phyloP scores from a whole-genome alignment of 2,888 invertebrate genomes.

The Plebejus melissa region DNA sequence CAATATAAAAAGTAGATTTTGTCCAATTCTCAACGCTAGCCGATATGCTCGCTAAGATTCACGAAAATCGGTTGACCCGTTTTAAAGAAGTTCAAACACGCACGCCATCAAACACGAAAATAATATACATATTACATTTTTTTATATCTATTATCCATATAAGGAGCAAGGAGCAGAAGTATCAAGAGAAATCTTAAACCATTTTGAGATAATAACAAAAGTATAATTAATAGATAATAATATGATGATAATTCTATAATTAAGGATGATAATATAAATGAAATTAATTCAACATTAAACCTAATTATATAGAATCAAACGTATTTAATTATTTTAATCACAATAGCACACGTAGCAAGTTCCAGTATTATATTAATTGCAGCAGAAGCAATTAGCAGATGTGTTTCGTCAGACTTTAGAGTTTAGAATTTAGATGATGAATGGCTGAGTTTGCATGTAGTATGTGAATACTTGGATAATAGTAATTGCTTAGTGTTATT shows the following conservation, averaged over 20 bases:
- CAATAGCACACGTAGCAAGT: background rate
- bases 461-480: background rate
- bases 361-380: background rate
- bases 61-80: too few species aligned
- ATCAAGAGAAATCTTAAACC: background rate
- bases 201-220: background rate
- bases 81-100: too few species aligned
- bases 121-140: background rate
- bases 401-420: background rate
- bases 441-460: background rate
- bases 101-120: too few species aligned
- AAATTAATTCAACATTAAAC: background rate
- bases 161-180: background rate
- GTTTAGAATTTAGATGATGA: background rate
- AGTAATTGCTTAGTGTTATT: background rate
- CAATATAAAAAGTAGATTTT: too few species aligned
- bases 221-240: background rate
- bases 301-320: background rate
- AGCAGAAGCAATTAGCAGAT: slow-evolving; percentile 5
- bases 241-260: background rate
- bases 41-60: too few species aligned
- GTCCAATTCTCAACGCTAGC: too few species aligned
- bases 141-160: background rate
- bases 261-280: background rate
- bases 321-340: background rate